Conservation (phyloP, 1,140 invertebrate genomes). For the Magallana angulata region DNA sequence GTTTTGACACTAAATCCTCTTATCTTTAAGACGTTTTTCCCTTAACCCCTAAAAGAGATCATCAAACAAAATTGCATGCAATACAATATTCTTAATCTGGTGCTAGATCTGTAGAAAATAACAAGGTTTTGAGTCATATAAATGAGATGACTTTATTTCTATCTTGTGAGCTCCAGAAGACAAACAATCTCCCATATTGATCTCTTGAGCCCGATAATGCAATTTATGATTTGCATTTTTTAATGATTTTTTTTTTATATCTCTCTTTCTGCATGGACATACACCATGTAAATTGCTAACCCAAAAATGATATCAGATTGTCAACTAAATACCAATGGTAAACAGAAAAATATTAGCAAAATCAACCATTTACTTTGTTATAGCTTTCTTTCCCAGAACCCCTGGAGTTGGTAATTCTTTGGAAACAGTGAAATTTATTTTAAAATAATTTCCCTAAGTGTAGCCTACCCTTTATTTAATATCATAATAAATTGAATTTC, state of each 20-base stretch:
- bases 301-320: neutral
- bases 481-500: too few species aligned
- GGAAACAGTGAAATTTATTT: too few species aligned
- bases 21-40: conserved; percentile 6
- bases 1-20: conserved; percentile 35
- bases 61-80: conserved; percentile 33
- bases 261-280: neutral
- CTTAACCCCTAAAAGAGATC: conserved; percentile 17
- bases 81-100: conserved; percentile 32
- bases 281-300: neutral
- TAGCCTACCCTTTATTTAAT: too few species aligned
- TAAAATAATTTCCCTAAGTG: too few species aligned
- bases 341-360: neutral
- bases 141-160: conserved; percentile 18
- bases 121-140: conserved; percentile 33
- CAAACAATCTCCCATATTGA: conserved; percentile 15
- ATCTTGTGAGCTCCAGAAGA: neutral
- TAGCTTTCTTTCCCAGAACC: neutral
- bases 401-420: neutral
- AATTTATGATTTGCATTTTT: conserved; percentile 29
- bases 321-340: conserved; percentile 1
- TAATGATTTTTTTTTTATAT: conserved; percentile 28
- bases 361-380: neutral
- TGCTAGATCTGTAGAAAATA: conserved; percentile 23
- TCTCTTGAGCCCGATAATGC: conserved; percentile 14